These are phyloP conservation scores for Anticlea derivata DNA, from an alignment of 2,888 invertebrate genomes.

Conservation along the genomic window DNA sequence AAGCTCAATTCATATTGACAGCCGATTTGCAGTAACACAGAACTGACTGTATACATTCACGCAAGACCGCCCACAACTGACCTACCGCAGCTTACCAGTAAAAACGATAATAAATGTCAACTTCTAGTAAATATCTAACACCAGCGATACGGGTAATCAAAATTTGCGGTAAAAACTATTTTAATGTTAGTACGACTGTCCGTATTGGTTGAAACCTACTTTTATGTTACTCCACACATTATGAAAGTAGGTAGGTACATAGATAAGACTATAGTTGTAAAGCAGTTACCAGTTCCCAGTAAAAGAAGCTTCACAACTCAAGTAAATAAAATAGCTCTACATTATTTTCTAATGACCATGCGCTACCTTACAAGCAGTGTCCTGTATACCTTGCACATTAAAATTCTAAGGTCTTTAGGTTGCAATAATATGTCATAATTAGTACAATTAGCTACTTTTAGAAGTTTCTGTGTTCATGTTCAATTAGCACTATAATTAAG, in stretches of 20 bases:
- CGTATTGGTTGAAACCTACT: slow-evolving; percentile 13
- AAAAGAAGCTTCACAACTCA: slow-evolving; percentile 9
- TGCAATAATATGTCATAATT: no score
- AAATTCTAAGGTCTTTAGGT: background rate
- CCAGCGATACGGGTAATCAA: slow-evolving; percentile 75
- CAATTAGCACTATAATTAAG: no score
- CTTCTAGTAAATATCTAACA: slow-evolving; percentile 50
- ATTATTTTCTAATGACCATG: no score
- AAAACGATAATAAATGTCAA: slow-evolving; percentile 35
- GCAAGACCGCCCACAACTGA: slow-evolving; percentile 23
- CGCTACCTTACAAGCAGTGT: background rate
- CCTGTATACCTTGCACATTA: background rate
- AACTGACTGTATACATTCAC: no score
- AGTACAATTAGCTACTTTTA: no score
- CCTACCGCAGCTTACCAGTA: slow-evolving; percentile 49
- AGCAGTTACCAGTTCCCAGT: background rate
- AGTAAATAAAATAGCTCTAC: background rate
- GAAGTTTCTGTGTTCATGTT: no score
- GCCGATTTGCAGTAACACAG: no score
- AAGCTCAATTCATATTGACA: no score
- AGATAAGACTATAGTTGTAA: no score
- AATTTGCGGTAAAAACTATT: slow-evolving; percentile 61
- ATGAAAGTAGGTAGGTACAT: background rate
- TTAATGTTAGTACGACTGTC: slow-evolving; percentile 5
- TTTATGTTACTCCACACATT: slow-evolving; percentile 3